phyloP scores from a whole-genome alignment of 1,140 invertebrate species.

The Drosophila saltans region DNA sequence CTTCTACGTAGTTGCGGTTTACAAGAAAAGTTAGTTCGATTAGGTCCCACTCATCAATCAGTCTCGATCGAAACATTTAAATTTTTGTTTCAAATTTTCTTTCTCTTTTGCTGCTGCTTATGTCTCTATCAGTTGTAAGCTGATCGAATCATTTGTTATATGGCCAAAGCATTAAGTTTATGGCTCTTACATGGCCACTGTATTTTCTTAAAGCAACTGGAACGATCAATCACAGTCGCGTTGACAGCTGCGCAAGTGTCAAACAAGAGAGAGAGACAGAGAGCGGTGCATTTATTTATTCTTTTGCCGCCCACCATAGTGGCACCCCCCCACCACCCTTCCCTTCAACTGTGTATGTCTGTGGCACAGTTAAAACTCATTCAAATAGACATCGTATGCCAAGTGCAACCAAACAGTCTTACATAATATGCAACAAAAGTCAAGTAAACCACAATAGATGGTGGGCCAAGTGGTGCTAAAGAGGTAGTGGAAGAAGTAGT shows the following conservation, averaged over 20 bases:
- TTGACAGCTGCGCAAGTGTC: slow-evolving; percentile 75
- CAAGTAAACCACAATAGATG: slow-evolving; percentile 63
- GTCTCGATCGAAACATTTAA: slow-evolving; percentile 8
- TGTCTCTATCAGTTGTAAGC: slow-evolving; percentile 10
- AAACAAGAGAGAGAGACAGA: slow-evolving; percentile 61
- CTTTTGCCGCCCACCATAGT: slow-evolving; percentile 2
- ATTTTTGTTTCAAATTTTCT: neutral
- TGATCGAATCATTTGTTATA: slow-evolving; percentile 48
- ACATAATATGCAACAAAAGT: slow-evolving; percentile 73
- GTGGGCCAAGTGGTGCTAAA: neutral
- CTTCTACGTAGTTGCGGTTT: neutral
- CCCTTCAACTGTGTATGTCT: slow-evolving; percentile 34
- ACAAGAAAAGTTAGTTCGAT: slow-evolving; percentile 26
- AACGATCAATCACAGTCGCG: slow-evolving; percentile 69
- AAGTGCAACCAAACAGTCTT: slow-evolving; percentile 48
- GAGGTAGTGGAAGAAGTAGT: neutral
- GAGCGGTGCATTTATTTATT: slow-evolving; percentile 69
- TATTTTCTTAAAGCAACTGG: slow-evolving; percentile 16
- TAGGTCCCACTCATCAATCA: slow-evolving; percentile 35
- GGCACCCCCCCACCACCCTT: slow-evolving; percentile 24
- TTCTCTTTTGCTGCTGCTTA: neutral
- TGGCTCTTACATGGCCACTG: slow-evolving; percentile 35
- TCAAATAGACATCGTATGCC: slow-evolving; percentile 27
- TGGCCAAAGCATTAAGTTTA: slow-evolving; percentile 35
- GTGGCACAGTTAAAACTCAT: slow-evolving; percentile 63